These are phyloP conservation scores for Cynoglossus semilaevis DNA, from an alignment of 2,113 vertebrate species.

Conservation along the genomic window DNA sequence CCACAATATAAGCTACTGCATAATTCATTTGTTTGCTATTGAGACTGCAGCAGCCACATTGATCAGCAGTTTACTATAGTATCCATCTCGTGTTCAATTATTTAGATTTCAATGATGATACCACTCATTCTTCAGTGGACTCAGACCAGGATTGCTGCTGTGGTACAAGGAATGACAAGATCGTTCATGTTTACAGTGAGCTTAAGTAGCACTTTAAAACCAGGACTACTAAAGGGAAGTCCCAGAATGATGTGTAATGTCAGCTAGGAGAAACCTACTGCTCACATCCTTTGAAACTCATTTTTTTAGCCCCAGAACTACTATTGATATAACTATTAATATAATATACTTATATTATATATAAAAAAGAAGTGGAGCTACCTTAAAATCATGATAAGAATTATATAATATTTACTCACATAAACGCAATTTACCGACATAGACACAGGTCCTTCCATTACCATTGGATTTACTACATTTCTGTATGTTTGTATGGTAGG, in stretches of 20 bases:
- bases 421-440: neutral
- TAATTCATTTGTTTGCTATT: conserved; percentile 64
- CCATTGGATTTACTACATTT: too few relatives aligned
- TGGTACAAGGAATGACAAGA: conserved; percentile 19
- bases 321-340: too few relatives aligned
- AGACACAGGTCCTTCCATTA: neutral
- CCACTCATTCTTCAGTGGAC: neutral
- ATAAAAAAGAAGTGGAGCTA: too few relatives aligned
- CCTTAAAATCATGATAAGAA: too few relatives aligned
- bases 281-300: neutral
- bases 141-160: conserved; percentile 3
- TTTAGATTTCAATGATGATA: conserved; percentile 40
- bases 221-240: neutral
- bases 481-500: too few relatives aligned
- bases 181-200: conserved; percentile 8
- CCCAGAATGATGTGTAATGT: neutral
- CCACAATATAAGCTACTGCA: conserved; percentile 59
- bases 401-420: too few relatives aligned
- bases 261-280: neutral
- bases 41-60: conserved; percentile 48
- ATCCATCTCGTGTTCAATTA: conserved; percentile 59
- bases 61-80: conserved; percentile 47
- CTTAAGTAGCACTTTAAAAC: conserved; percentile 5
- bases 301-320: too few relatives aligned
- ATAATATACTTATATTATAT: too few relatives aligned